These are phyloP conservation scores for Serinus canaria DNA, from an alignment of 2,113 vertebrate species.

Conservation along the genomic window DNA sequence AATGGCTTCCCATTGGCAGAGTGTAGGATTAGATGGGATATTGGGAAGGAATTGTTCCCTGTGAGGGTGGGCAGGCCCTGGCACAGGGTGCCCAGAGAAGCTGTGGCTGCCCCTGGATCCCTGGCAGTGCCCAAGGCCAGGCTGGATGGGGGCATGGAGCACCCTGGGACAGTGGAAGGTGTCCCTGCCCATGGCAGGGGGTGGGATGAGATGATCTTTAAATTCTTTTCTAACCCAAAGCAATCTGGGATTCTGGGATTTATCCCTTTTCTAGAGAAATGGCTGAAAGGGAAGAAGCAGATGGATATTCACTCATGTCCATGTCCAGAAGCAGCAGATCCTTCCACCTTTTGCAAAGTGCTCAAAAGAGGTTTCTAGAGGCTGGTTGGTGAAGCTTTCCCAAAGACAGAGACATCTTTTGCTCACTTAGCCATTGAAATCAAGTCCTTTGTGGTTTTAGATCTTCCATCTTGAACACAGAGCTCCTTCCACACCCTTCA, in stretches of 20 bases:
- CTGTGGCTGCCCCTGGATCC: not conserved
- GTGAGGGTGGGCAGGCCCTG: rapidly evolving
- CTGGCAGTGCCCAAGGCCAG: not conserved
- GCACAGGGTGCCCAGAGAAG: not conserved
- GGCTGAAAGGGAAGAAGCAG: not conserved
- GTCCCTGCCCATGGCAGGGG: not conserved
- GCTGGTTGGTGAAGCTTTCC: not conserved
- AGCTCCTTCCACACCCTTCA: not conserved
- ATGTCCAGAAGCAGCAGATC: not conserved
- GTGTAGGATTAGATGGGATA: rapidly evolving
- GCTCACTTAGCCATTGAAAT: not conserved
- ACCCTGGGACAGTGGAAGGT: rapidly evolving
- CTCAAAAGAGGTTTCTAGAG: not conserved
- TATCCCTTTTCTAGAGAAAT: not conserved
- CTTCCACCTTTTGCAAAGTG: not conserved
- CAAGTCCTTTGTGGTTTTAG: not conserved
- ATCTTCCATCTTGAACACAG: not conserved
- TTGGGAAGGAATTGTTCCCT: not conserved
- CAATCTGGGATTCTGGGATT: not conserved
- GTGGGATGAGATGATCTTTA: too few relatives aligned
- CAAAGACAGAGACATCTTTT: not conserved
- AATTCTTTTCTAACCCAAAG: not conserved
- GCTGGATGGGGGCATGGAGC: rapidly evolving
- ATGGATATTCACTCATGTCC: not conserved
- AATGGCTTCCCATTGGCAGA: not conserved